Base-by-base conservation (phyloP, 2,888 invertebrate genomes). In the Eubasilissa splendida region DNA sequence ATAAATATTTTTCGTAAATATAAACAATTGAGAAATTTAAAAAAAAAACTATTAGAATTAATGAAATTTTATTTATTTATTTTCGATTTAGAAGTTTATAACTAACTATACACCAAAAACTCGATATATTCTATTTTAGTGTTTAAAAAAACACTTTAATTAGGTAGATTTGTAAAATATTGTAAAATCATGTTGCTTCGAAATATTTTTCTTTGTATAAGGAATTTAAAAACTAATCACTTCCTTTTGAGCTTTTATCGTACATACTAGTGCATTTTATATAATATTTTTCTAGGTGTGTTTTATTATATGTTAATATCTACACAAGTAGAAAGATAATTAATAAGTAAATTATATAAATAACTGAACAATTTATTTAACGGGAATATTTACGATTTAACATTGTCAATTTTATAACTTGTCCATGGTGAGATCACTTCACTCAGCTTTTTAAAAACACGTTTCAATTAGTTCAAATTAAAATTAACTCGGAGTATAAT, bases 361-460 rank as follows among this genome's bases (percentile, higher is more conserved):
- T 42, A 42, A 42, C 7, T 42, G 42, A 42, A 73, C 52, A 33
- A 60, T 63, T 76, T 50, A 11, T 31, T 54, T 73, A n/a, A 53
- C 22, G 70, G 59, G 31, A 14, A 70, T 31, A 58, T 70, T 77
- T 65, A 66, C 78, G 75, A 65, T 82, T 82, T 63, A 79, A 79
- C 79, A 60, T 68, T 81, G 83, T 81, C 83, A 83, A 83, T 83
- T 83, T 83, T 70, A 77, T 83, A 80, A 83, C 53, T 59, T 77
- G 82, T 82, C 82, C 60, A 77, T 82, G 14, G 59, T 50, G 66
- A 66, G 75, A 73, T 79, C 80, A 80, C 80, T 79, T 78, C 83
- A 79, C 73, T 70, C 70, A 42, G 50, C 33, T 68, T 68, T 12
- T n/a, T 31, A 14, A 42, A 50, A 52, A 68, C 52, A 68, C 68